These are phyloP conservation scores for Xestobium rufovillosum DNA, from an alignment of 2,888 invertebrate species.

Conservation along the genomic window DNA sequence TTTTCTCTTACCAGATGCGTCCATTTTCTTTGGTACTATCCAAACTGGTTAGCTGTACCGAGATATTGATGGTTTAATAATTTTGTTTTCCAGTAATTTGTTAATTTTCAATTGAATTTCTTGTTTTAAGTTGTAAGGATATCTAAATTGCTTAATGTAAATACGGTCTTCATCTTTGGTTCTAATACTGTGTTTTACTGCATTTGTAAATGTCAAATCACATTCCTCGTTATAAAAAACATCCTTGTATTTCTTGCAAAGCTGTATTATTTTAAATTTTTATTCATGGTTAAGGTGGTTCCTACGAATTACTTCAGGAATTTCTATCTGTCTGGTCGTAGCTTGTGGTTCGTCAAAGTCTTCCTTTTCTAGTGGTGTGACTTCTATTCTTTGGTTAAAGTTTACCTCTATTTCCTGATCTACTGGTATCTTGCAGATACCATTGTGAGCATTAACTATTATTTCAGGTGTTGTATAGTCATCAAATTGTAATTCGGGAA, in stretches of 20 bases:
- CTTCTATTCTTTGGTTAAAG: not conserved
- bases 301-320: slow-evolving; percentile 4
- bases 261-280: not conserved
- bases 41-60: slow-evolving; percentile 6
- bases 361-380: not conserved
- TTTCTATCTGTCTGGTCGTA: not conserved
- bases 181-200: not conserved
- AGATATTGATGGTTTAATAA: no score
- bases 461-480: not conserved
- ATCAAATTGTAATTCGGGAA: slow-evolving; percentile 4
- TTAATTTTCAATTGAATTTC: not conserved
- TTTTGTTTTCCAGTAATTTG: slow-evolving; percentile 1
- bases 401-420: not conserved
- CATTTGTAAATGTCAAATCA: slow-evolving; percentile 1
- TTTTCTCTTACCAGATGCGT: no score
- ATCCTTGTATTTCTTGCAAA: slow-evolving; percentile 4
- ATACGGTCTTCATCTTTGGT: not conserved
- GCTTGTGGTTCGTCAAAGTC: not conserved
- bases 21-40: slow-evolving; percentile 8
- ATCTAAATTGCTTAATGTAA: not conserved
- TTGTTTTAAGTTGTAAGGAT: slow-evolving; percentile 4
- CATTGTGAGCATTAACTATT: not conserved
- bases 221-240: slow-evolving; percentile 5
- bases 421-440: not conserved
- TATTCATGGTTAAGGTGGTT: slow-evolving; percentile 6